Conservation (phyloP, 2,797 vertebrate genomes). For the Xenops minutus region DNA sequence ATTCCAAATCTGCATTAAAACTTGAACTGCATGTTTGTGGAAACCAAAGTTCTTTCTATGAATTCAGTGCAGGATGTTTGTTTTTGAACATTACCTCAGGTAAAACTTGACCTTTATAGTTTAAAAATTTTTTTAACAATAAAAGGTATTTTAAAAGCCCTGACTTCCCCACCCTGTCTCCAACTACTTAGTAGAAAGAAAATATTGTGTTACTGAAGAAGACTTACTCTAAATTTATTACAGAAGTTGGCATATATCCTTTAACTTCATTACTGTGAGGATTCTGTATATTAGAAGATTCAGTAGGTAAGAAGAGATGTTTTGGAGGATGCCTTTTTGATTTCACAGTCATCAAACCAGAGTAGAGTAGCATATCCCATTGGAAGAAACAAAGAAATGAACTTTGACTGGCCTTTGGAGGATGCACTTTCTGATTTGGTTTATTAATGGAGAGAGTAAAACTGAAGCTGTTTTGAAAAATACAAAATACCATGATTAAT, state of each 20-base stretch:
- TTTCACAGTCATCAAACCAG: background rate
- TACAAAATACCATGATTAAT: constrained; percentile 22
- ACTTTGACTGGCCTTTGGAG: constrained; percentile 19
- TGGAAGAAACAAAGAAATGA: constrained; percentile 17
- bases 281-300: background rate
- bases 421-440: background rate
- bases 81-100: background rate
- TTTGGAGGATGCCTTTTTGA: constrained; percentile 13
- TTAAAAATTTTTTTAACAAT: background rate
- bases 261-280: background rate
- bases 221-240: background rate
- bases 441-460: constrained; percentile 28
- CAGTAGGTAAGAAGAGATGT: background rate
- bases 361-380: background rate
- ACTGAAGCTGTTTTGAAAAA: background rate
- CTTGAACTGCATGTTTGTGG: background rate
- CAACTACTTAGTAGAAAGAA: background rate
- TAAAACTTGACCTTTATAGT: background rate
- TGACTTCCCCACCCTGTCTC: background rate
- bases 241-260: background rate
- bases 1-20: background rate
- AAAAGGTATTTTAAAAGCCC: background rate
- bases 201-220: background rate
- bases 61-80: background rate
- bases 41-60: background rate